These are phyloP conservation scores for Cyclina sinensis DNA, from an alignment of 1,140 invertebrate species.

Conservation along the genomic window DNA sequence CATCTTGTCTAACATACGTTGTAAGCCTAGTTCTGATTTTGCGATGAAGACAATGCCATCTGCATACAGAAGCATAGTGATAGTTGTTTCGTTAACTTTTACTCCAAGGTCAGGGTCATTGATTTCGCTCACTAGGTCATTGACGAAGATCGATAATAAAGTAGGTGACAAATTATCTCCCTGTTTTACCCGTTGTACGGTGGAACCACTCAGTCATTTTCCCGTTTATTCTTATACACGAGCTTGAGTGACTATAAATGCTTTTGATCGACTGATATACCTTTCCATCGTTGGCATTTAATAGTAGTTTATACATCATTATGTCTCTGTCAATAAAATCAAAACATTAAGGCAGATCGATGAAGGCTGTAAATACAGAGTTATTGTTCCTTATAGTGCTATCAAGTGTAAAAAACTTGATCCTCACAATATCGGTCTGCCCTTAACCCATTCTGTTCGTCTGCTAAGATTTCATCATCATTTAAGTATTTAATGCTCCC, in stretches of 20 bases:
- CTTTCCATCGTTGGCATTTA: slow-evolving; percentile 19
- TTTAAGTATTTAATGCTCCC: no score
- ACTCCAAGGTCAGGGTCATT: slow-evolving; percentile 39
- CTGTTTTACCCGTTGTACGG: slow-evolving; percentile 46
- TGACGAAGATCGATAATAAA: slow-evolving; percentile 32
- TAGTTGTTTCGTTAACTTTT: background rate
- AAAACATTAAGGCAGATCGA: slow-evolving; percentile 35
- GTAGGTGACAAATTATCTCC: slow-evolving; percentile 45
- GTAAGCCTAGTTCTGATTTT: slow-evolving; percentile 4
- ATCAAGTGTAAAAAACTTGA: no score
- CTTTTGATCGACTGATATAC: slow-evolving; percentile 12
- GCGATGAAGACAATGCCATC: slow-evolving; percentile 15
- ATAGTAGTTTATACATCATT: slow-evolving; percentile 32
- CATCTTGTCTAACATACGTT: background rate
- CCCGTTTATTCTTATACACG: slow-evolving; percentile 4
- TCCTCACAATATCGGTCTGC: no score
- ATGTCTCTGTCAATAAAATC: slow-evolving; percentile 52
- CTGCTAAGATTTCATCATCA: no score
- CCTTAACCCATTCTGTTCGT: no score
- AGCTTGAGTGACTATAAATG: slow-evolving; percentile 10
- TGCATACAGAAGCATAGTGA: slow-evolving; percentile 12
- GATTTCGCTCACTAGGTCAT: slow-evolving; percentile 26
- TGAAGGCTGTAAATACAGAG: no score
- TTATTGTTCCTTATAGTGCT: no score
- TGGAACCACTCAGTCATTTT: slow-evolving; percentile 48